Evolutionary conservation across 2,113 vertebrate species (phyloP), one percentile per base, ranked within the genome.

Genomic region (Otocyon megalotis): DNA sequence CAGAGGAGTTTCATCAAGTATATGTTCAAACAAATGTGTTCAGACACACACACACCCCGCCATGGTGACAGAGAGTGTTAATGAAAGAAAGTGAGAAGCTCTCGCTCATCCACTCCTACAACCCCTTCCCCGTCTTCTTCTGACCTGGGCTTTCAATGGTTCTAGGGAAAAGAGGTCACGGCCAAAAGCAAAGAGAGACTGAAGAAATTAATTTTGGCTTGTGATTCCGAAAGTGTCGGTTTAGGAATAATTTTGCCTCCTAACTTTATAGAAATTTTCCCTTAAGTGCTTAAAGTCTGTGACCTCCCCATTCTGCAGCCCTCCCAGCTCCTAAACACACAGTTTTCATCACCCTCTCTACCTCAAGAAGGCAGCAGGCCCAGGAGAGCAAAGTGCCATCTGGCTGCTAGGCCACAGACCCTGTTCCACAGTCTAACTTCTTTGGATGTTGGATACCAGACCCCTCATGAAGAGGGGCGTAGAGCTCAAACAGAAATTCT

Each of bases 231-330:
- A 60, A 8, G 2, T 28, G 26, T 60, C 22, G 37, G 17, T 71
- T 81, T 87, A n/a, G n/a, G 50, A 71, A 69, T 81, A 62, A 69
- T 82, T 96, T 77, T 76, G 48, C 92, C 35, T 69, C 69, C 89
- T 85, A 26, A 50, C 48, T 94, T 96, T 43, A 80, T 54, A 84
- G 63, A 90, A 81, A 82, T 92, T 35, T 54, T 62, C 14, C n/a
- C 24, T 26, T 60, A 72, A n/a, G 50, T 10, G 20, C 22, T 79
- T 65, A 65, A 88, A 48, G 84, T 58, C 80, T 48, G 14, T 60
- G 69, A 58, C 65, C 11, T 37, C 63, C 16, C 8, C 43, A 26
- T 14, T 22, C 10, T 0, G 1, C 20, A 54, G 26, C 26, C 0
- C 37, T 82, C 17, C 4, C 1, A 32, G 3, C 17, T 11, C 19